These are phyloP conservation scores for Tupiocoris notatus DNA, from an alignment of 2,888 invertebrate species.

Conservation along the genomic window DNA sequence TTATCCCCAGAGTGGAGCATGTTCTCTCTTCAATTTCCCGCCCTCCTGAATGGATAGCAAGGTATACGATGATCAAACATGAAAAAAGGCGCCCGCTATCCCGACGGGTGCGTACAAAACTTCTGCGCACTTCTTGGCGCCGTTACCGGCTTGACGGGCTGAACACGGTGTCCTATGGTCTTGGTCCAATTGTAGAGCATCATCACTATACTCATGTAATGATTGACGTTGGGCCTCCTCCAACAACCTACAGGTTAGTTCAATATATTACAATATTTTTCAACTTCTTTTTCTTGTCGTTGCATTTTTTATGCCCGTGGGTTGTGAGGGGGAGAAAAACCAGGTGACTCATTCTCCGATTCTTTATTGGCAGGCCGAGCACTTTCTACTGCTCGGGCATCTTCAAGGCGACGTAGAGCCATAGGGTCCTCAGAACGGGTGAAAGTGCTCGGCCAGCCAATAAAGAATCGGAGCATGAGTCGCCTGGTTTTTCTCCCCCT, in stretches of 20 bases:
- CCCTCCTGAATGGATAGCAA: constrained; percentile 56
- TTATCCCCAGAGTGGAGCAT: constrained; percentile 49
- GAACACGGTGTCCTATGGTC: constrained; percentile 55
- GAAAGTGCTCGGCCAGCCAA: too few species aligned
- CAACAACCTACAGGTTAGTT: constrained; percentile 31
- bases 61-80: constrained; percentile 62
- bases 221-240: constrained; percentile 55
- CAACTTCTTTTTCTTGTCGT: too few species aligned
- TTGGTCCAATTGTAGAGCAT: constrained; percentile 51
- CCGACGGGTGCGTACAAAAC: constrained; percentile 51
- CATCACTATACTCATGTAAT: constrained; percentile 56
- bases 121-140: constrained; percentile 52
- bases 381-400: too few species aligned
- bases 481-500: too few species aligned
- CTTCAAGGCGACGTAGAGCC: too few species aligned
- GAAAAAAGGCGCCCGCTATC: constrained; percentile 52
- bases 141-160: constrained; percentile 55
- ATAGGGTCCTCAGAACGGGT: too few species aligned
- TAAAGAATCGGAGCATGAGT: too few species aligned
- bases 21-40: constrained; percentile 54
- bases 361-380: too few species aligned
- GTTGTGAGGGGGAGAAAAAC: too few species aligned
- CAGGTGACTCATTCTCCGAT: too few species aligned
- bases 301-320: too few species aligned
- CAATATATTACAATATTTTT: too few species aligned